These are phyloP conservation scores for Helleia helle DNA, from an alignment of 2,888 invertebrate genomes.

Conservation along the genomic window DNA sequence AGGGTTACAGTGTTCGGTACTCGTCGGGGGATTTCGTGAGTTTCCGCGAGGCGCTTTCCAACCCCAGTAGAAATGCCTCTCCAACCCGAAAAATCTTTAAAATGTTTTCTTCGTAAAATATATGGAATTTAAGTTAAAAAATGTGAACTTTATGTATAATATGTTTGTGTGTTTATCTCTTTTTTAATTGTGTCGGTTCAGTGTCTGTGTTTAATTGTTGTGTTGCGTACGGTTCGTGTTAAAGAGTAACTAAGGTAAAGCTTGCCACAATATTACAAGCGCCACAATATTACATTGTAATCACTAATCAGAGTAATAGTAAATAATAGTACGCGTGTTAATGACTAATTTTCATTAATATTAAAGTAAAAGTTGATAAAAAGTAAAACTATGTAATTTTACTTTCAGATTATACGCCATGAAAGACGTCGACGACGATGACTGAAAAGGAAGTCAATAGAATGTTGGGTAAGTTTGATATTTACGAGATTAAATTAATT, in stretches of 20 bases:
- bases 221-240: conserved; percentile 26
- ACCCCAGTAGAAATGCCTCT: conserved; percentile 58
- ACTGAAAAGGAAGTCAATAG: conserved; percentile 65
- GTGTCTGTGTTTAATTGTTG: conserved; percentile 52
- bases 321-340: no score
- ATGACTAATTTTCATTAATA: no score
- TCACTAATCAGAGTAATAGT: background rate
- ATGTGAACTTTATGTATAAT: conserved; percentile 36
- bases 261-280: background rate
- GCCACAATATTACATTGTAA: background rate
- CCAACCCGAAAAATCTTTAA: conserved; percentile 58
- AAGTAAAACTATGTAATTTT: conserved; percentile 11
- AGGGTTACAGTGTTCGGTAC: conserved; percentile 54
- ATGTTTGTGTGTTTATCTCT: conserved; percentile 29
- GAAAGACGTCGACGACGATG: conserved; percentile 59
- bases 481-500: no score
- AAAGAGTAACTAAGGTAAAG: conserved; percentile 12
- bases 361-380: no score
- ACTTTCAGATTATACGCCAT: conserved; percentile 34
- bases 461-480: conserved; percentile 65
- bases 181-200: conserved; percentile 33
- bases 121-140: conserved; percentile 19
- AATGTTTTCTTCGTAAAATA: conserved; percentile 38
- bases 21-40: conserved; percentile 50
- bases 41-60: conserved; percentile 58